phyloP scores from a whole-genome alignment of 2,888 invertebrate species.

The Protodeltote pygarga region DNA sequence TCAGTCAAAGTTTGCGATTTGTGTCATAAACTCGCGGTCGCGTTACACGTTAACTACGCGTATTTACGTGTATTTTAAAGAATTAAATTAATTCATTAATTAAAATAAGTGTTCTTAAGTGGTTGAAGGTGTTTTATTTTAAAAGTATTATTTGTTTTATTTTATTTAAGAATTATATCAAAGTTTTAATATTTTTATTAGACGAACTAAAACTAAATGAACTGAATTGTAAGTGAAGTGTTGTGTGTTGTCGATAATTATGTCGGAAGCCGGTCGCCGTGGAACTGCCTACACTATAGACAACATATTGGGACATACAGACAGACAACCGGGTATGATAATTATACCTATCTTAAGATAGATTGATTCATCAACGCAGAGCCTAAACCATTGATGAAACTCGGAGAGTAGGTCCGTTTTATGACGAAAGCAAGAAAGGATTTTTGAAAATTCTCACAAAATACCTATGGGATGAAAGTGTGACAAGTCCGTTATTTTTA shows the following conservation, averaged over 20 bases:
- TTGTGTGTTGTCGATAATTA: constrained; percentile 43
- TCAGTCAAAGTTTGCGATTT: constrained; percentile 61
- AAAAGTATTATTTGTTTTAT: not conserved
- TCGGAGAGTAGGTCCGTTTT: too few species aligned
- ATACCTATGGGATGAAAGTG: too few species aligned
- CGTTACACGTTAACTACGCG: constrained; percentile 30
- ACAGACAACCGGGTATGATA: constrained; percentile 61
- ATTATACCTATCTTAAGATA: too few species aligned
- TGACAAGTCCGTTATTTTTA: too few species aligned
- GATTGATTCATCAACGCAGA: too few species aligned
- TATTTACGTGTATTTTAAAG: constrained; percentile 33
- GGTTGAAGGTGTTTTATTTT: constrained; percentile 3
- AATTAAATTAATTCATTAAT: constrained; percentile 12
- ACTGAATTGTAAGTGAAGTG: constrained; percentile 37
- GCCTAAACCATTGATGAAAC: too few species aligned
- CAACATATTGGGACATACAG: constrained; percentile 75
- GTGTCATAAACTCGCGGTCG: constrained; percentile 40
- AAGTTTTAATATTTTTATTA: not conserved
- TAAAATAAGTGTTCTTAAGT: constrained; percentile 13
- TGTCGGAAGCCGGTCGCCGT: constrained; percentile 68
- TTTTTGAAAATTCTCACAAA: too few species aligned
- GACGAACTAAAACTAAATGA: constrained; percentile 7
- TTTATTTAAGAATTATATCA: constrained; percentile 3
- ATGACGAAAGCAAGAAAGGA: too few species aligned
- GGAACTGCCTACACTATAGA: constrained; percentile 80